Evolutionary conservation across 2,113 vertebrate species (phyloP).

Genomic region (Collichthys lucidus): DNA sequence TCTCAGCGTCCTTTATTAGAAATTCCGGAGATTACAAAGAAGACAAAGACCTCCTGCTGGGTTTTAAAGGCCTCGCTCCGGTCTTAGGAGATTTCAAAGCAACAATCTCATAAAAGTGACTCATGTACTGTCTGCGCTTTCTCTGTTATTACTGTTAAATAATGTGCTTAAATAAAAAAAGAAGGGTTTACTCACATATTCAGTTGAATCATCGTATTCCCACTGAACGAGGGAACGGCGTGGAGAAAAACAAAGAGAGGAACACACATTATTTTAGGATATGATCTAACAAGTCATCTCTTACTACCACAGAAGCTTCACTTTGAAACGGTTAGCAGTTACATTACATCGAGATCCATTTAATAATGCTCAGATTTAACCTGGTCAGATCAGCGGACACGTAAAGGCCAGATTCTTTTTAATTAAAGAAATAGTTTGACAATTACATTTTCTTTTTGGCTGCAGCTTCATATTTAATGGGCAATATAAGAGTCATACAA

Average conservation of each 20-base stretch:
- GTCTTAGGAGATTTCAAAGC: slow-evolving; percentile 24
- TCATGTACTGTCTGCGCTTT: slow-evolving; percentile 24
- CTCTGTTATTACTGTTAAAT: slow-evolving; percentile 35
- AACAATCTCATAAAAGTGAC: slow-evolving; percentile 41
- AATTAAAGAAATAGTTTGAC: neutral
- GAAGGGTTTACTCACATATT: slow-evolving; percentile 93
- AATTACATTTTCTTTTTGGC: neutral
- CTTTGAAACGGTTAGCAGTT: neutral
- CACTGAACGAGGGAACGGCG: slow-evolving; percentile 83
- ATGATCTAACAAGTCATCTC: neutral
- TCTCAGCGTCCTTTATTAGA: slow-evolving; percentile 7
- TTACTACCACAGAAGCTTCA: neutral
- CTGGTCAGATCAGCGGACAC: neutral
- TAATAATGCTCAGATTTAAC: neutral
- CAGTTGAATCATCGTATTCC: slow-evolving; percentile 93
- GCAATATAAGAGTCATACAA: neutral
- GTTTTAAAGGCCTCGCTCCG: slow-evolving; percentile 15
- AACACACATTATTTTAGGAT: slow-evolving; percentile 48
- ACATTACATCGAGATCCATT: neutral
- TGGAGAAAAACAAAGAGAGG: slow-evolving; percentile 69
- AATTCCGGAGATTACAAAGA: slow-evolving; percentile 12
- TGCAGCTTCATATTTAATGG: too few relatives aligned
- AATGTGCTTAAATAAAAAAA: slow-evolving; percentile 50
- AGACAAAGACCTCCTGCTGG: neutral
- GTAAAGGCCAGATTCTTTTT: neutral